Percentiles rank a stretch among this genome's conserved stretches.
Conservation (phyloP, 2,113 vertebrate genomes). For the Myrmophylax atrothorax region DNA sequence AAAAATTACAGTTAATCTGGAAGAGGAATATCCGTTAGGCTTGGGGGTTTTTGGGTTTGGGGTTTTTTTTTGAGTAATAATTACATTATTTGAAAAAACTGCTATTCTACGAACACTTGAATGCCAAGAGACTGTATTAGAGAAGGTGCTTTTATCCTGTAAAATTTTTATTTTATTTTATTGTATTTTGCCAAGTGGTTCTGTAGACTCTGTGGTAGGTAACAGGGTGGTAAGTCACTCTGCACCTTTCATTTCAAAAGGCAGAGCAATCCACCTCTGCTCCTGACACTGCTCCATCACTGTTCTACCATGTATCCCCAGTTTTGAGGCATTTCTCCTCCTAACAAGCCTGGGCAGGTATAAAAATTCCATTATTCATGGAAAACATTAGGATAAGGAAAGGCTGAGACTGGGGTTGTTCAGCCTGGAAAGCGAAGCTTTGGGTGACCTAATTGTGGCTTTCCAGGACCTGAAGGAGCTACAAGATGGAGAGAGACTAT, state of each 20-base stretch:
- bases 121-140: not conserved
- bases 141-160: not conserved
- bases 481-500: not conserved
- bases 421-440: not conserved
- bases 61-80: not conserved
- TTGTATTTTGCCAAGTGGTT: not conserved
- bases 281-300: not conserved
- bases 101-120: not conserved
- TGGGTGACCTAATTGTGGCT: accelerated
- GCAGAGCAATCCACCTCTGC: not conserved
- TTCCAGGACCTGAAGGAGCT: not conserved
- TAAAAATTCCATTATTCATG: not conserved
- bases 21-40: not conserved
- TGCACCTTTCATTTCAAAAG: not conserved
- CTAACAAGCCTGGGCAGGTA: not conserved
- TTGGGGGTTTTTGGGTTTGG: not conserved
- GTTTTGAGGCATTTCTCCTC: not conserved
- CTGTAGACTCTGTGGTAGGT: not conserved
- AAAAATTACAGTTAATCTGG: not conserved
- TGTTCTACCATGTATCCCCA: not conserved
- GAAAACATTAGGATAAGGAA: not conserved
- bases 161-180: not conserved
- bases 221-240: not conserved
- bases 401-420: not conserved
- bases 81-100: not conserved